Base-by-base conservation (phyloP, 2,888 invertebrate species). In the Melanchra persicariae region DNA sequence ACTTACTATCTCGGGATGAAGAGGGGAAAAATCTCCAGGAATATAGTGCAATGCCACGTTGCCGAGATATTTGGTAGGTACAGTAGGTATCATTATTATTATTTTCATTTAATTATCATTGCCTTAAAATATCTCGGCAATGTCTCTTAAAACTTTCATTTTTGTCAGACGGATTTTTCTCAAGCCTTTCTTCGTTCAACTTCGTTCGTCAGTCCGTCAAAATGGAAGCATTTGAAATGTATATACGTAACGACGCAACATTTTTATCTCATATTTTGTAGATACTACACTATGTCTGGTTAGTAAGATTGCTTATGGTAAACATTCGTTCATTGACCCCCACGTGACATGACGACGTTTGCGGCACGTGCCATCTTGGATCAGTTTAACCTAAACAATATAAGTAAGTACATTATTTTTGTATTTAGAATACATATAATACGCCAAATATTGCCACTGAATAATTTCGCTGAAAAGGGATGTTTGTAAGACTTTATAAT, bases 261-360 rank as follows among this genome's bases (percentile, higher is more conserved):
- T 47, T 69, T 73, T 57, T 70, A 52, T 58, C 45, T 58, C 30
- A n/a, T 57, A 74, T 47, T 68, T 69, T 55, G 59, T 73, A 77
- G 62, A 78, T 62, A 62, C 5, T 58, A 57, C 37, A 26, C 24
- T 54, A 22, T 51, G 54, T 59, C 65, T 75, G 24, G 49, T 51
- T 62, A 61, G 40, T 45, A 34, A 51, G 9, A 22, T 19, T 54
- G 43, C 24, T 74, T 52, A 64, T 17, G 40, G 69, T 78, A 78
- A 75, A 71, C 74, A 79, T 58, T 52, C 58, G 79, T 62, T 72
- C 75, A 58, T 83, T 79, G 66, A 68, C 73, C 79, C 79, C 62
- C 45, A n/a, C 10, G 69, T 70, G 74, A 69, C 62, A 51, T 57
- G 72, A 70, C 61, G 51, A 60, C 61, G 55, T 57, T 24, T 30